Evolutionary conservation across 2,113 vertebrate genomes (phyloP), one percentile per base, ranked within the genome.

Genomic region (Antechinus flavipes): DNA sequence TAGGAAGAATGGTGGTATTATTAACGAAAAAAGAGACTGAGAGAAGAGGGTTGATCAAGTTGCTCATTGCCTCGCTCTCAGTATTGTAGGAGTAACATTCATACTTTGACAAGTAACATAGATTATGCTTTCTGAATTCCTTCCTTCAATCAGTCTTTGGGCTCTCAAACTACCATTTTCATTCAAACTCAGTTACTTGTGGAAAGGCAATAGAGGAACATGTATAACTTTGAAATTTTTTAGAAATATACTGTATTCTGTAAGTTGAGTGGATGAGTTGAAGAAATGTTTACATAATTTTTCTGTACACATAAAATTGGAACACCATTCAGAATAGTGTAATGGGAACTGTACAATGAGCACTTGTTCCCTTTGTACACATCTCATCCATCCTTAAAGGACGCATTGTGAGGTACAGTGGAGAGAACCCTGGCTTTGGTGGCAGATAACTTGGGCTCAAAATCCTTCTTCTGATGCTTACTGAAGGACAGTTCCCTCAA

Each of bases 301-400:
- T 52, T 52, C n/a, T 84, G 5, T 84, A 42, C n/a, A 23, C 19
- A 84, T 42, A 84, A 84, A 84, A 42, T 42, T 84, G 68, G 68
- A 84, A 16, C n/a, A 42, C 16, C 68, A 42, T 23, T 84, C 19
- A 84, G 68, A 84, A 19, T 23, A 93, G 97, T 96, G 35, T 94
- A 93, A 96, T 58, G 16, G 22, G 22, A 84, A n/a, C n/a, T 42
- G n/a, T 0, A 2, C 53, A 22, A 89, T 58, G 93, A 94, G 93
- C 97, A 0, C 50, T 92, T 52, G 92, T 90, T 7, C 50, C 68
- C 26, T 0, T 0, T 61, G 55, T 56, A 2, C 91, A 8, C 50
- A 84, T 84, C n/a, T 42, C n/a, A 84, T 84, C 16, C 6, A 42
- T 84, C 68, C 14, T n/a, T n/a, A 76, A n/a, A 5, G 14, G 35